Conservation (phyloP, 2,113 vertebrate species). For the Carlito syrichta region DNA sequence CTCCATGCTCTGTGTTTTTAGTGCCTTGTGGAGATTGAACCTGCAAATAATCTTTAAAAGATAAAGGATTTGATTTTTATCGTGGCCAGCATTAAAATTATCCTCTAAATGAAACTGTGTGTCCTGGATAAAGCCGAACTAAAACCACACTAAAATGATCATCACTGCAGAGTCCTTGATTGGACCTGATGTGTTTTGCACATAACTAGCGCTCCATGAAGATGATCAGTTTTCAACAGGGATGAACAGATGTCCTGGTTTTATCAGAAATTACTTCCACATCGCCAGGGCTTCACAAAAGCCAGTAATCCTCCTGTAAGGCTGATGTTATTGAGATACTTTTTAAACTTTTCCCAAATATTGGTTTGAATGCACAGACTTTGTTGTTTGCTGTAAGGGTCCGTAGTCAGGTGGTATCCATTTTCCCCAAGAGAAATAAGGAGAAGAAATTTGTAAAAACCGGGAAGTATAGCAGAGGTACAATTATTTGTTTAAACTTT, state of each 20-base stretch:
- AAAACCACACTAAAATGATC: slow-evolving; percentile 50
- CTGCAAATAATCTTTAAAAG: slow-evolving; percentile 59
- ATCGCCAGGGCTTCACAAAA: background rate
- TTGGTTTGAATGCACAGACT: background rate
- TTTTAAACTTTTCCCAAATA: background rate
- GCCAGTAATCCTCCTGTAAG: background rate
- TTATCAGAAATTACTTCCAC: slow-evolving; percentile 36
- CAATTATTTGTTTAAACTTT: background rate
- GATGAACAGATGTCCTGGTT: slow-evolving; percentile 40
- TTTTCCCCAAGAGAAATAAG: background rate
- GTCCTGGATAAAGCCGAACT: slow-evolving; percentile 58
- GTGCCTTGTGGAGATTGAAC: slow-evolving; percentile 4
- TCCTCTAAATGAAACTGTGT: slow-evolving; percentile 60
- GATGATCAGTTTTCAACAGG: slow-evolving; percentile 25
- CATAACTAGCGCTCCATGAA: slow-evolving; percentile 20
- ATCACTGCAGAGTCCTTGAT: slow-evolving; percentile 45
- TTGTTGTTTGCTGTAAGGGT: background rate
- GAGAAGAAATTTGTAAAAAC: background rate
- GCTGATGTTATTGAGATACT: background rate
- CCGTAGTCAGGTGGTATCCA: background rate
- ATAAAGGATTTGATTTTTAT: slow-evolving; percentile 59
- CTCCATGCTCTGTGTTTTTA: background rate
- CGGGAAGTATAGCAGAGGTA: background rate
- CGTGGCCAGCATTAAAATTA: background rate
- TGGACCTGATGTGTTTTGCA: background rate